Conservation (phyloP, 2,113 vertebrate species). For the Paralichthys olivaceus region DNA sequence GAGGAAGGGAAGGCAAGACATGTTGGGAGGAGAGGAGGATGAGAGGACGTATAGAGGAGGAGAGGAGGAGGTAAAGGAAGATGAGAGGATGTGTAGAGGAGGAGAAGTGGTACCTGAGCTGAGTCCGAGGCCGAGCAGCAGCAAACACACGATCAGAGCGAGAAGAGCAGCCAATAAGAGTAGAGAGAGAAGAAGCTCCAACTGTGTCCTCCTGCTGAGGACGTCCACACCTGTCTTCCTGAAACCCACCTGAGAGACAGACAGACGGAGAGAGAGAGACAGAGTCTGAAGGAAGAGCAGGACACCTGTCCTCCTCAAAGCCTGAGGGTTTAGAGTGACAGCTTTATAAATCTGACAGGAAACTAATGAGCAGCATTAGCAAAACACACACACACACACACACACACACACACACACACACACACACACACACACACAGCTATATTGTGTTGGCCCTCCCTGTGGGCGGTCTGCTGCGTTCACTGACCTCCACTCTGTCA, state of each 20-base stretch:
- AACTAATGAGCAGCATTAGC: too few relatives aligned
- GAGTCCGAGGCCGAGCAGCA: conserved; percentile 88
- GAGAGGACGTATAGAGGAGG: neutral
- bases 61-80: neutral
- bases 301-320: too few relatives aligned
- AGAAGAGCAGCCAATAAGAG: conserved; percentile 85
- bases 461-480: neutral
- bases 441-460: too few relatives aligned
- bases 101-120: conserved; percentile 72
- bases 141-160: conserved; percentile 85
- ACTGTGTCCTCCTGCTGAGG: conserved; percentile 84
- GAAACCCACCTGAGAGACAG: conserved; percentile 88
- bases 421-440: neutral
- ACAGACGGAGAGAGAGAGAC: neutral
- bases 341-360: too few relatives aligned
- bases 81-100: neutral
- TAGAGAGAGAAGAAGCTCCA: conserved; percentile 87
- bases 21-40: too few relatives aligned
- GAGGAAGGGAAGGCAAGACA: neutral
- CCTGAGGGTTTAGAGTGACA: too few relatives aligned
- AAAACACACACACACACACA: neutral
- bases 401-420: neutral
- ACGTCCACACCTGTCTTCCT: conserved; percentile 85
- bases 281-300: neutral
- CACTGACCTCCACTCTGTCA: conserved; percentile 89